A percentile compares a stretch with the other conserved stretches of the same genome.
Evolutionary conservation across 2,888 invertebrate genomes (phyloP).

Genomic region (Parthenolecanium corni): DNA sequence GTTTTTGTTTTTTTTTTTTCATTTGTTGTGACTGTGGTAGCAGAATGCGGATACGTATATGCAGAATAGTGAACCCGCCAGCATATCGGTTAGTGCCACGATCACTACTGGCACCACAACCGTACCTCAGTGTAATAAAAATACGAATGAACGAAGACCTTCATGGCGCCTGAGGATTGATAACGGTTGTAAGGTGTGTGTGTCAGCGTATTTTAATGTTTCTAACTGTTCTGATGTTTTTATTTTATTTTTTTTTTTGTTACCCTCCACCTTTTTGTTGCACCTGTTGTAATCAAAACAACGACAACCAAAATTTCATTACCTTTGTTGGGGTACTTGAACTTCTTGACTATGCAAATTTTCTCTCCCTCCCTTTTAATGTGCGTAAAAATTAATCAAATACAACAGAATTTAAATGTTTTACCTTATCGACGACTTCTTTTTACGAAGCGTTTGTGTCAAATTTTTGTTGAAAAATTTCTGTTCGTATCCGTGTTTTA

Average conservation of each 20-base stretch:
- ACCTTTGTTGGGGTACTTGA: no score
- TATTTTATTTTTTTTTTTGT: conserved; percentile 6
- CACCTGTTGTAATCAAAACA: conserved; percentile 3
- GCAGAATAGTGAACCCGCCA: conserved; percentile 20
- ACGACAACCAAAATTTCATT: no score
- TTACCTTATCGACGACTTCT: not conserved
- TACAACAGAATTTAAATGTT: not conserved
- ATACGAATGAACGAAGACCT: conserved; percentile 62
- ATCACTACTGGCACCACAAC: conserved; percentile 39
- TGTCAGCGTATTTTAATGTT: conserved; percentile 33
- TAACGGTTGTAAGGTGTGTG: conserved; percentile 72
- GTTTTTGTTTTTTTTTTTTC: not conserved
- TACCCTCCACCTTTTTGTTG: conserved; percentile 34
- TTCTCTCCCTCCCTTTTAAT: no score
- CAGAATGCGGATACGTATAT: conserved; percentile 14
- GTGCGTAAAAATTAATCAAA: not conserved
- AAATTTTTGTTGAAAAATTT: not conserved
- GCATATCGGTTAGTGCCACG: conserved; percentile 33
- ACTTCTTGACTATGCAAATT: no score
- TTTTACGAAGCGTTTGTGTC: not conserved
- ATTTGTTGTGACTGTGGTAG: not conserved
- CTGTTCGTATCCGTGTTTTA: not conserved
- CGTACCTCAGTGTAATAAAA: conserved; percentile 29
- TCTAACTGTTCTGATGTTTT: conserved; percentile 31
- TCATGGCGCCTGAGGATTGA: conserved; percentile 86